Base-by-base conservation (phyloP, 2,113 vertebrate genomes). In the Plotosus lineatus region DNA sequence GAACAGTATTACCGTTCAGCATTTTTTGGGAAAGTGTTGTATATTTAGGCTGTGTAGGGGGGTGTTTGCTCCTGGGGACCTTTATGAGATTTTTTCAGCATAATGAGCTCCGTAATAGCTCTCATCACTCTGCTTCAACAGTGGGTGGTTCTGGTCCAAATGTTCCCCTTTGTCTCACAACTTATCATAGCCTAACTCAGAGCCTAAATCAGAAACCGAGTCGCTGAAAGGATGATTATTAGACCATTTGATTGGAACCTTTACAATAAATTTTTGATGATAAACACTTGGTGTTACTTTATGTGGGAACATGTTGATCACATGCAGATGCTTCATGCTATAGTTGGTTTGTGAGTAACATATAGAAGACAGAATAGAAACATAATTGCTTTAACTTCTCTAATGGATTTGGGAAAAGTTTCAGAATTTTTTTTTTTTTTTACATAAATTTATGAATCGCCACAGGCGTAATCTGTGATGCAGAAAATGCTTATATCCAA, bases 61-160 rank as follows among this genome's bases (percentile, higher is more conserved):
- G 77, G 96, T 94, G 85, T 97, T 96, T 95, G 77, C 91, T 97
- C 87, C 93, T 94, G 0, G 94, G 97, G 68, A 93, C 92, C 89
- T 94, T 97, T 74, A 96, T 90, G 0, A 94, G 95, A 91, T 95
- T 95, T 87, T 89, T 94, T 95, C 81, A 95, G 95, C 85, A 93
- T 95, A 92, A 97, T 97, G 81, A 97, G 93, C 65, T 96, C 94
- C 90, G 85, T 85, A 81, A 78, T 81, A 23, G 58, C 91, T 92
- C 83, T 93, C 90, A 68, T 95, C 94, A 72, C 89, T 88, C 79
- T 92, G 92, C 85, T 94, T 94, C 0, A 92, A 92, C 63, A 93
- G 90, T 77, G 93, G 88, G 90, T 82, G 68, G 60, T 36, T 56
- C 48, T 69, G 81, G 31, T 79, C 78, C 65, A 84, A 77, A 60